Conservation (phyloP, 2,113 vertebrate species). For the Ceyx margarethae region DNA sequence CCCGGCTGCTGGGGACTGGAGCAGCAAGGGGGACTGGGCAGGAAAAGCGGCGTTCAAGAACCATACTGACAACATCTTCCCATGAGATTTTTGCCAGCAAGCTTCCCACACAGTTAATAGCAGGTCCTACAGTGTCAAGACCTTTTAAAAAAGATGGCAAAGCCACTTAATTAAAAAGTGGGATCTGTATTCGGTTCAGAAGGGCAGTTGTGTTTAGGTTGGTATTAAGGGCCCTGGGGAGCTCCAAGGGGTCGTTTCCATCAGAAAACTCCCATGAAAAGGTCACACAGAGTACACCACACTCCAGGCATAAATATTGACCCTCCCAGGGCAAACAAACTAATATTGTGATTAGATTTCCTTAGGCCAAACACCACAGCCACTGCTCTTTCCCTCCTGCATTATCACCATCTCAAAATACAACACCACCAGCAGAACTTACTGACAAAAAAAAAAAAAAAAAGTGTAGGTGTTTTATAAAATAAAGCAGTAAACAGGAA, state of each 20-base stretch:
- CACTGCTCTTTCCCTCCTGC: neutral
- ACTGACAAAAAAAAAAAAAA: no score
- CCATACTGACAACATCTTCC: neutral
- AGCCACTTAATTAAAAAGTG: neutral
- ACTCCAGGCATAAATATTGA: neutral
- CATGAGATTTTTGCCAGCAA: fast-evolving
- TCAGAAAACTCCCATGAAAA: neutral
- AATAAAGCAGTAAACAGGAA: fast-evolving
- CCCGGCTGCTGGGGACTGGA: neutral
- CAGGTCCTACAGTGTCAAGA: neutral
- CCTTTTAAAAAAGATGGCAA: neutral
- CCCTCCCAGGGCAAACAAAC: neutral
- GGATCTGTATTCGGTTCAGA: neutral
- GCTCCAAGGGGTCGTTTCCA: neutral
- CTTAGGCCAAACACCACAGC: neutral
- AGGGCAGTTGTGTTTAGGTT: neutral
- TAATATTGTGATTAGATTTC: neutral
- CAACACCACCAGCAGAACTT: neutral
- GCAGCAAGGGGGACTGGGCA: neutral
- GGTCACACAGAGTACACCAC: neutral
- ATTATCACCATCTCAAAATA: neutral
- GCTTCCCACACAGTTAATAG: neutral
- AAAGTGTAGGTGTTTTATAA: fast-evolving
- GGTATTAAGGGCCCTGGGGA: no score
- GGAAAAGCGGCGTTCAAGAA: neutral